phyloP scores from a whole-genome alignment of 1,140 invertebrate species.

The Drosophila ambigua region DNA sequence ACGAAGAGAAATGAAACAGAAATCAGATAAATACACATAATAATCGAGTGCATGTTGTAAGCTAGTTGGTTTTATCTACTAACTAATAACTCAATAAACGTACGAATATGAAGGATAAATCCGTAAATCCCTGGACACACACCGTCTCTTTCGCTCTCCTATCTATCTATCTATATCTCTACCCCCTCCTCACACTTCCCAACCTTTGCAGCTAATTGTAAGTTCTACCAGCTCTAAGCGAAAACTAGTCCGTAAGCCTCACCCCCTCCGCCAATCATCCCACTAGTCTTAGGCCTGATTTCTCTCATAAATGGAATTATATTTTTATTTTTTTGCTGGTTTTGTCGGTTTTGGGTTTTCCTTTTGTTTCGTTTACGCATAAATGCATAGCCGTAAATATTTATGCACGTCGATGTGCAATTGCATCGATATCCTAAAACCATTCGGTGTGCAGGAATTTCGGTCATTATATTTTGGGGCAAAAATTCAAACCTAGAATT shows the following conservation, averaged over 20 bases:
- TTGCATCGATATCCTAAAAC: slow-evolving; percentile 57
- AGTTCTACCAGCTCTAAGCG: slow-evolving; percentile 73
- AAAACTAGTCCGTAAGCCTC: slow-evolving; percentile 51
- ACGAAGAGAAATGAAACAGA: slow-evolving; percentile 1
- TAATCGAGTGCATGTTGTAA: slow-evolving; percentile 71
- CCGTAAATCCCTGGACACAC: slow-evolving; percentile 11
- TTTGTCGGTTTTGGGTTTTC: slow-evolving; percentile 14
- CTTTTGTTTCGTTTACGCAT: slow-evolving; percentile 50
- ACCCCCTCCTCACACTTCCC: no score
- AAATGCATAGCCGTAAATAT: slow-evolving; percentile 73
- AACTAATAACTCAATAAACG: slow-evolving; percentile 39
- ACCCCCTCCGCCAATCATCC: no score
- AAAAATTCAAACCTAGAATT: slow-evolving; percentile 39
- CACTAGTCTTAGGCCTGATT: slow-evolving; percentile 28
- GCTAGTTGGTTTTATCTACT: slow-evolving; percentile 76
- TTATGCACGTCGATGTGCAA: slow-evolving; percentile 65
- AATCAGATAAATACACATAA: slow-evolving; percentile 31
- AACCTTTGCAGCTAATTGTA: slow-evolving; percentile 40
- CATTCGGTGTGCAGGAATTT: slow-evolving; percentile 27
- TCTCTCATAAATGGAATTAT: slow-evolving; percentile 13
- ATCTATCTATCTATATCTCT: no score
- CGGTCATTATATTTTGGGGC: slow-evolving; percentile 28
- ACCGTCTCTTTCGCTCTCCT: no score
- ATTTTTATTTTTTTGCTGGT: slow-evolving; percentile 20
- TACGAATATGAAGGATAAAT: slow-evolving; percentile 27